Evolutionary conservation across 2,888 invertebrate species (phyloP), one percentile per base, ranked within the genome.

Genomic region (Meiosimyza decipiens): DNA sequence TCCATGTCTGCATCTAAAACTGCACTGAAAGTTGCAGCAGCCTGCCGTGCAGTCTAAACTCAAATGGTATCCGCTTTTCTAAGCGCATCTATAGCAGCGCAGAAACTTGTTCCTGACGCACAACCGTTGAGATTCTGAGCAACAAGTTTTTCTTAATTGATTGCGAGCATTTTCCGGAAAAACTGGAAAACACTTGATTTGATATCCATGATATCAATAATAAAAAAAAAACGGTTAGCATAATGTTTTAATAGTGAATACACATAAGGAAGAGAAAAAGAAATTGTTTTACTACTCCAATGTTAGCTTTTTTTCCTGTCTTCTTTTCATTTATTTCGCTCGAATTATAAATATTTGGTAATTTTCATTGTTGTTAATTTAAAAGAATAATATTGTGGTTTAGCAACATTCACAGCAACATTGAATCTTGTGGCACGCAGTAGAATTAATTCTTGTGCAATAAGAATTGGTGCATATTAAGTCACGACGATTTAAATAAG

Each of bases 1-100:
- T 49, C 51, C 70, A 28, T 55, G 62, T 47, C 51, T 15, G 33
- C 64, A 51, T 33, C 55, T 50, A 12, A 66, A 59, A 60, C 51
- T 67, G 16, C 49, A 72, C 72, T 72, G 28, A 72, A 72, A 68
- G 66, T 50, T 64, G 62, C 63, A 60, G n/a, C 13, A 51, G 18
- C 28, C 22, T n/a, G 60, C 15, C 40, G 59, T 13, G 50, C 18
- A 12, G 40, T 15, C 55, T 55, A 18, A 33, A 49, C 15, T 49
- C 40, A n/a, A 63, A 11, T 5, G 60, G 54, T 55, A 64, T 18
- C n/a, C 54, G 54, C 54, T 51, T 33, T 51, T 49, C 51, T 50
- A 60, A 15, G 52, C 40, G 67, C 67, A 55, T 15, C 59, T 11
- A 15, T 33, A 22, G 18, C 59, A 15, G n/a, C 11, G 2, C 12